Percentiles rank a stretch among this genome's conserved stretches.
These are phyloP conservation scores for Nemotelus nigrinus DNA, from an alignment of 2,888 invertebrate species.

Conservation along the genomic window DNA sequence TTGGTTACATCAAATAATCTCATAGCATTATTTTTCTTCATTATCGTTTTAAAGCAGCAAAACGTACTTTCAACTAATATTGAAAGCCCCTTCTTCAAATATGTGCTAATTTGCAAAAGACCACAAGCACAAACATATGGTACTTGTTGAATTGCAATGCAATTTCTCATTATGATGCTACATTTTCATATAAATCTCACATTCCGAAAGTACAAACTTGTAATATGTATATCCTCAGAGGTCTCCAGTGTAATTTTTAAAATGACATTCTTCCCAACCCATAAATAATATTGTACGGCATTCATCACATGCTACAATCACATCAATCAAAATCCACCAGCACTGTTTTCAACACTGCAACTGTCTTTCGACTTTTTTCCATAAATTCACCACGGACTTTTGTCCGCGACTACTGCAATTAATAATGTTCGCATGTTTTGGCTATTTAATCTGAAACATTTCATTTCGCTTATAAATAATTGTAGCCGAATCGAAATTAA, in stretches of 20 bases:
- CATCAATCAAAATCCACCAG: constrained; percentile 42
- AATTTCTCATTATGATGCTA: neutral
- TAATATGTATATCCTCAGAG: neutral
- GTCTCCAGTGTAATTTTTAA: neutral
- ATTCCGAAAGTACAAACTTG: neutral
- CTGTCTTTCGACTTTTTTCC: neutral
- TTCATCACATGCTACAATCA: constrained; percentile 27
- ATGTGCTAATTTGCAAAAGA: too few species aligned
- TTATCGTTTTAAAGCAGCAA: too few species aligned
- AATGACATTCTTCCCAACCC: constrained; percentile 22
- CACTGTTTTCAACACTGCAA: constrained; percentile 25
- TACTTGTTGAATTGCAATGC: neutral
- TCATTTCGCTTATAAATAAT: constrained; percentile 45
- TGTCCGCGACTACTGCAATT: constrained; percentile 37
- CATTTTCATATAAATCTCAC: neutral
- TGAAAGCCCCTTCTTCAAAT: too few species aligned
- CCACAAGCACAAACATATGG: constrained; percentile 3
- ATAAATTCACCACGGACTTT: too few species aligned
- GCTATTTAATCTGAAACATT: constrained; percentile 47
- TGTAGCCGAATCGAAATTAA: constrained; percentile 50
- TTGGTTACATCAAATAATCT: too few species aligned
- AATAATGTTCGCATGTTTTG: constrained; percentile 49
- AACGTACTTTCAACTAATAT: too few species aligned
- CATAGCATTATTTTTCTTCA: too few species aligned
- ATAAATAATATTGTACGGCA: constrained; percentile 27